phyloP scores from a whole-genome alignment of 2,113 vertebrate genomes.

The Centropristis striata region DNA sequence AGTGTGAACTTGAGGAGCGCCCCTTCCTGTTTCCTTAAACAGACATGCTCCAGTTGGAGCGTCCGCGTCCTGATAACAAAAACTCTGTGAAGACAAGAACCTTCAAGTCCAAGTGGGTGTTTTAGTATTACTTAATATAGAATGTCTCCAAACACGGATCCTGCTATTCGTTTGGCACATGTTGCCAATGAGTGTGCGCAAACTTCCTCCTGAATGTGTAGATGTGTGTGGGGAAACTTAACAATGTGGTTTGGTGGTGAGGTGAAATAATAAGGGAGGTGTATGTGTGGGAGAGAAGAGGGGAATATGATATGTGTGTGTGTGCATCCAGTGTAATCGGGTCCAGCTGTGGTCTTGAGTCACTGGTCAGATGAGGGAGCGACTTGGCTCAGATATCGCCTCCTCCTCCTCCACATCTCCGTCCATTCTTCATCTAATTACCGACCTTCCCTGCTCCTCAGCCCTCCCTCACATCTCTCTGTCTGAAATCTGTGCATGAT shows the following conservation, averaged over 20 bases:
- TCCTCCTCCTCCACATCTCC: conserved; percentile 74
- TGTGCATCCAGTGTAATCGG: conserved; percentile 69
- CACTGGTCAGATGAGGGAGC: conserved; percentile 79
- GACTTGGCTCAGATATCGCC: conserved; percentile 67
- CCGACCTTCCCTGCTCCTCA: conserved; percentile 42
- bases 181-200: neutral
- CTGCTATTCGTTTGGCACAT: neutral
- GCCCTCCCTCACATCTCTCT: conserved; percentile 47
- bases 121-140: conserved; percentile 22
- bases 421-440: conserved; percentile 81
- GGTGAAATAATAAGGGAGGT: conserved; percentile 40
- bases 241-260: conserved; percentile 54
- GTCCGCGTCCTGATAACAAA: conserved; percentile 56
- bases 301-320: conserved; percentile 68
- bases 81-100: conserved; percentile 35
- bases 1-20: conserved; percentile 71
- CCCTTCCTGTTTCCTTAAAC: conserved; percentile 83
- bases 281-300: conserved; percentile 58
- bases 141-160: conserved; percentile 1
- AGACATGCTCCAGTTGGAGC: conserved; percentile 75
- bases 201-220: conserved; percentile 1
- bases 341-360: conserved; percentile 85
- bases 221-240: conserved; percentile 40
- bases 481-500: conserved; percentile 33
- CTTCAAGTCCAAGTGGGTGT: neutral